Base-by-base conservation (phyloP, 2,888 invertebrate species). In the Oegoconia quadripuncta region DNA sequence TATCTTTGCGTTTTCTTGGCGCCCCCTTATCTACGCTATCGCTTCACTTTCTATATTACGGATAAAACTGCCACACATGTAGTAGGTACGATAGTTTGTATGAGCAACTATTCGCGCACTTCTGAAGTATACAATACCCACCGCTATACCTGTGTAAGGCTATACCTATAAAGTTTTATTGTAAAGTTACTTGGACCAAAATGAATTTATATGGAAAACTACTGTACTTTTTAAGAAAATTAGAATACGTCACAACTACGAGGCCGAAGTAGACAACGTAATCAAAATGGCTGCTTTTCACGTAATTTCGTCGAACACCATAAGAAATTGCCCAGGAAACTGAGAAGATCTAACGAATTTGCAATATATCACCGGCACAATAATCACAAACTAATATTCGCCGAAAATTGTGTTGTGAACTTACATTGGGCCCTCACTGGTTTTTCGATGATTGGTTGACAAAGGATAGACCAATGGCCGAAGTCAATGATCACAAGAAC, bases 361-460 rank as follows among this genome's bases (percentile, higher is more conserved):
- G 40, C 38, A 43, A 52, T 56, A 46, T 50, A 48, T 39, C 47
- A 51, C 57, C 65, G 60, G 58, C 48, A 58, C 59, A 55, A 52
- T 59, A 69, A 69, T 74, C 59, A 41, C 55, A 51, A 64, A 53
- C 55, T 55, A 68, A 69, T 74, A 74, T 66, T 80, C 64, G 65
- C 60, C 59, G 73, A 77, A 79, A 70, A 67, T 39, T 68, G 64
- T 73, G 74, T 74, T 75, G 76, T 69, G 72, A 76, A 87, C 86
- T 87, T 87, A 87, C 87, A 83, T 80, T 79, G 78, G 73, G 66
- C 77, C 71, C 78, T 86, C 75, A 79, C 91, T 91, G 92, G 91
- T 93, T 91, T 93, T 91, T 90, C 93, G 90, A 93, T 93, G 94
- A 94, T 95, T 95, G 95, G 94, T 93, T 92, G 93, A 91, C 91